A percentile compares a stretch with the other conserved stretches of the same genome.
Evolutionary conservation across 2,797 vertebrate species (phyloP).

Genomic region (Corythornis leucogaster): DNA sequence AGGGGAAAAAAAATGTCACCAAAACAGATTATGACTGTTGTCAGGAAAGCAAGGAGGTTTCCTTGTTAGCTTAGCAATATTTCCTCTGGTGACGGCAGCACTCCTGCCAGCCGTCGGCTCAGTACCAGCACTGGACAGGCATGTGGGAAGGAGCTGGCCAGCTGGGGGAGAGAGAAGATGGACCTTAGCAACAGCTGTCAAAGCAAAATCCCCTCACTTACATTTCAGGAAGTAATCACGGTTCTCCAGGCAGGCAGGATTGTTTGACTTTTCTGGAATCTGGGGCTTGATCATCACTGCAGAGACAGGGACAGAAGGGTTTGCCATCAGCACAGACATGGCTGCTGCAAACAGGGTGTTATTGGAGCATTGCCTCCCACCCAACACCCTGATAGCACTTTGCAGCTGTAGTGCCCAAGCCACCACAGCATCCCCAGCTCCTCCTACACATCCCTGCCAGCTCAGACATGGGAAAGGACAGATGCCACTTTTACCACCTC

Average conservation of each 20-base stretch:
- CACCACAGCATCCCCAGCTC: background rate
- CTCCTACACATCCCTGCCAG: background rate
- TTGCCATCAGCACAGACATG: background rate
- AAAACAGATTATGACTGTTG: background rate
- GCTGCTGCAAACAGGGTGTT: background rate
- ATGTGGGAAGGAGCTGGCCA: background rate
- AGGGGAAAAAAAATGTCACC: background rate
- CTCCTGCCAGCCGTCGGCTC: background rate
- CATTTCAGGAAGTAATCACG: slow-evolving; percentile 83
- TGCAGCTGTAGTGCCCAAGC: background rate
- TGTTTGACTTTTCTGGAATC: slow-evolving; percentile 66
- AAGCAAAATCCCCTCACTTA: slow-evolving; percentile 45
- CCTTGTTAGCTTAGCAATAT: background rate
- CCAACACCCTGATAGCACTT: background rate
- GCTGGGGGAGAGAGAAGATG: background rate
- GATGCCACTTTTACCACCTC: background rate
- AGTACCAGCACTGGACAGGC: accelerated
- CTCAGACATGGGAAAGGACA: background rate
- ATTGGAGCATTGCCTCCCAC: background rate
- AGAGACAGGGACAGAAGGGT: background rate
- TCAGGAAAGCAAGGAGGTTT: slow-evolving; percentile 18
- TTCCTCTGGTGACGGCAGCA: background rate
- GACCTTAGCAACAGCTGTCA: slow-evolving; percentile 16
- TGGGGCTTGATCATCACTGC: slow-evolving; percentile 19
- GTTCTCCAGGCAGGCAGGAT: slow-evolving; percentile 52